These are phyloP conservation scores for Graptemys geographica DNA, from an alignment of 2,797 vertebrate genomes.

Conservation along the genomic window DNA sequence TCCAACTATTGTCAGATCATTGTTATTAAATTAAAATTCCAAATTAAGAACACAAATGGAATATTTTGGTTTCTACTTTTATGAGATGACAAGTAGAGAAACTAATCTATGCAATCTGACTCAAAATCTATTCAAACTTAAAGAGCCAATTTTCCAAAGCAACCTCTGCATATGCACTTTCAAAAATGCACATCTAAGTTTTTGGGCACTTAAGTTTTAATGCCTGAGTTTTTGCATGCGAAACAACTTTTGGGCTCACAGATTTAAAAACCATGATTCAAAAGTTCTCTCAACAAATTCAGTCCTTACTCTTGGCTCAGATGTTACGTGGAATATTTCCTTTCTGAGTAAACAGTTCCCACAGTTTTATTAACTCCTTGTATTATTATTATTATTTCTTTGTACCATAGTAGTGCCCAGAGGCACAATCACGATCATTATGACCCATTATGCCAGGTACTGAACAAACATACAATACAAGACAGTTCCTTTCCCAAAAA, in stretches of 20 bases:
- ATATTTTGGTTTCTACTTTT: neutral
- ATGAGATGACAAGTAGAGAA: neutral
- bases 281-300: neutral
- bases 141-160: neutral
- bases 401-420: neutral
- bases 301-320: neutral
- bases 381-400: neutral
- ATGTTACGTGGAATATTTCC: neutral
- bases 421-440: neutral
- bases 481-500: neutral
- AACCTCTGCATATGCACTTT: neutral
- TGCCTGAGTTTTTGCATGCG: neutral
- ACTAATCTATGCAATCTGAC: neutral
- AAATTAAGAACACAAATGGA: neutral
- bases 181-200: neutral
- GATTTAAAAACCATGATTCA: neutral
- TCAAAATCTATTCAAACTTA: neutral
- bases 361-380: neutral
- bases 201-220: neutral
- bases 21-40: neutral
- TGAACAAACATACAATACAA: neutral
- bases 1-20: neutral
- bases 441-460: neutral
- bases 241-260: neutral
- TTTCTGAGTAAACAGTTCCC: neutral